phyloP scores from a whole-genome alignment of 53 echinoderm and acorn worm genomes.

The Apostichopus leukothele region DNA sequence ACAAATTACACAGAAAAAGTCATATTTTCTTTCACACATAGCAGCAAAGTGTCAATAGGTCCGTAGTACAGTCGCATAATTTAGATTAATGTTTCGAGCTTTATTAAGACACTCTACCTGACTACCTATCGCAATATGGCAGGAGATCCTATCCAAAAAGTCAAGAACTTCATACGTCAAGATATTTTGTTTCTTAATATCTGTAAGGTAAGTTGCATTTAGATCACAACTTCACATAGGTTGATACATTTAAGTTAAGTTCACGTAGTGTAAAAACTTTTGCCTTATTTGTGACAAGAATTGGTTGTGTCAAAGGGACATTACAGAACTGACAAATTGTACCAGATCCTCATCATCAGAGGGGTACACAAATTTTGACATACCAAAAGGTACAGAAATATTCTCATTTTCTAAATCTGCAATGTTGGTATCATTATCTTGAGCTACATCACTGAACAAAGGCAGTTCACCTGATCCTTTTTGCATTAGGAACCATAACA shows the following conservation, averaged over 20 bases:
- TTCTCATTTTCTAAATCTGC: not conserved
- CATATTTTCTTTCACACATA: constrained; percentile 24
- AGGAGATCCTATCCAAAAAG: constrained; percentile 2
- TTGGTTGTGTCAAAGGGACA: not conserved
- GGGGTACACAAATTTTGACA: not conserved
- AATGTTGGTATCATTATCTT: not conserved
- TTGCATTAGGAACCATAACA: constrained; percentile 18
- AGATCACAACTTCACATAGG: constrained; percentile 3
- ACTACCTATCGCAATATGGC: constrained; percentile 37
- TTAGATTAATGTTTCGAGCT: not conserved
- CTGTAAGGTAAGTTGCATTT: constrained; percentile 12
- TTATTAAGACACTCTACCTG: constrained; percentile 21
- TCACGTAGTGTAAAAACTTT: not conserved
- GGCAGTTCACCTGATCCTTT: not conserved
- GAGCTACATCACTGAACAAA: not conserved
- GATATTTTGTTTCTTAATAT: constrained; percentile 12
- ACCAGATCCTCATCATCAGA: constrained; percentile 6
- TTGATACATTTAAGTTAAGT: not conserved
- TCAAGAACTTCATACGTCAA: constrained; percentile 10
- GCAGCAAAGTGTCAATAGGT: constrained; percentile 39
- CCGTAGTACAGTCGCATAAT: not conserved
- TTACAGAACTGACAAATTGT: constrained; percentile 10
- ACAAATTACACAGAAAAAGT: constrained; percentile 26
- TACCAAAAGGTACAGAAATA: not conserved
- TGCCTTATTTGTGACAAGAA: not conserved